phyloP scores from a whole-genome alignment of 2,797 vertebrate genomes.

The Naso thynnoides region DNA sequence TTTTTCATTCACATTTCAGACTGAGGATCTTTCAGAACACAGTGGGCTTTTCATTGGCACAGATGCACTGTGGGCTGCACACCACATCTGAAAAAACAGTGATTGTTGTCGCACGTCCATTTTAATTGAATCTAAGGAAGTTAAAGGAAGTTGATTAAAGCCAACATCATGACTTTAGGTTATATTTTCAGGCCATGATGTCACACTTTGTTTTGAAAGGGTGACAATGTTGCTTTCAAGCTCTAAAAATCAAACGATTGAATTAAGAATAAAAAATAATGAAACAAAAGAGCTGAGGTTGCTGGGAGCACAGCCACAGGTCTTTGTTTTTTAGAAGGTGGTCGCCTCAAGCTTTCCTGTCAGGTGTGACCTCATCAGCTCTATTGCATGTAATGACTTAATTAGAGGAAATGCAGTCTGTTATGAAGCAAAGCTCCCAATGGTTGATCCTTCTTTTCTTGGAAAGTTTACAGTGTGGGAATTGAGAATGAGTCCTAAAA shows the following conservation, averaged over 20 bases:
- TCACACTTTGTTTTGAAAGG: conserved; percentile 12
- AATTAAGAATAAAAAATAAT: conserved; percentile 7
- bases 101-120: conserved; percentile 42
- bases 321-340: conserved; percentile 54
- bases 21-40: conserved; percentile 34
- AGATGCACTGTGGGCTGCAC: not conserved
- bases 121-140: conserved; percentile 63
- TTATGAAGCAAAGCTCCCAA: conserved; percentile 58
- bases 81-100: conserved; percentile 60
- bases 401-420: conserved; percentile 73
- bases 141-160: conserved; percentile 46
- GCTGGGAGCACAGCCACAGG: conserved; percentile 38
- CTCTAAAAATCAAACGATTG: conserved; percentile 30
- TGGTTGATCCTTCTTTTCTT: conserved; percentile 47
- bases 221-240: conserved; percentile 54
- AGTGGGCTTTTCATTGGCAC: conserved; percentile 43
- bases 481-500: conserved; percentile 49
- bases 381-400: conserved; percentile 69
- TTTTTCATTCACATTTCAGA: conserved; percentile 19
- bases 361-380: conserved; percentile 74
- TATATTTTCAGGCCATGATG: conserved; percentile 44
- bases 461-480: conserved; percentile 57
- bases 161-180: conserved; percentile 2
- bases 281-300: not conserved
- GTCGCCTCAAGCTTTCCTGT: conserved; percentile 72